Evolutionary conservation across 1,140 invertebrate species (phyloP), one percentile per base, ranked within the genome.

Genomic region (Akabosia matsudoensis): DNA sequence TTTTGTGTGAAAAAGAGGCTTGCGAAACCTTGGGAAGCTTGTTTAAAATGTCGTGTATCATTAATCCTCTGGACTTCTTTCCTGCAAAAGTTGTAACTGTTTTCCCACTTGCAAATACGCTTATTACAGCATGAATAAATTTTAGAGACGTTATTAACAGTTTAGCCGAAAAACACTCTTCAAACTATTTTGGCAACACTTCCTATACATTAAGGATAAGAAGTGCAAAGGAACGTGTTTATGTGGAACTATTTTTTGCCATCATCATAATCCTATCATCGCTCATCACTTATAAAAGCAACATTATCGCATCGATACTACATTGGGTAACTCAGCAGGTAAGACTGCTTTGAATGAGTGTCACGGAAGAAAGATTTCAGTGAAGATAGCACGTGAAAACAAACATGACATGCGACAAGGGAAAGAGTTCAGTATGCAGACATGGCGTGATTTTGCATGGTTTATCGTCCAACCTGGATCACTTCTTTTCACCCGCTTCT

Each of bases 151-250:
- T 45, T 45, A 45, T 45, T 10, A 10, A 45, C 7, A 45, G 18
- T 45, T n/a, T n/a, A n/a, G n/a, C n/a, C n/a, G n/a, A n/a, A n/a
- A n/a, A n/a, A n/a, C n/a, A n/a, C n/a, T n/a, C n/a, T n/a, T n/a
- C n/a, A n/a, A n/a, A n/a, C n/a, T n/a, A n/a, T 56, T 56, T 56
- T 56, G 54, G 54, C 54, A 56, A 56, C 24, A 22, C 24, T n/a
- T 56, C 22, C 14, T 45, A 45, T 45, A 7, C 7, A 45, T 45
- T 45, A 10, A 45, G 37, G 18, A 45, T 45, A 45, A 45, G 7
- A 7, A 10, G 37, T 45, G 7, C 18, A 45, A 45, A 45, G n/a
- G 18, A 45, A 45, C 18, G 18, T 45, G 37, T 18, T 45, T 45
- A 45, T 45, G 7, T 10, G 37, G 18, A 45, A 45, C 7, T 45